Conservation (phyloP, 2,113 vertebrate genomes). For the Mesocricetus auratus region DNA sequence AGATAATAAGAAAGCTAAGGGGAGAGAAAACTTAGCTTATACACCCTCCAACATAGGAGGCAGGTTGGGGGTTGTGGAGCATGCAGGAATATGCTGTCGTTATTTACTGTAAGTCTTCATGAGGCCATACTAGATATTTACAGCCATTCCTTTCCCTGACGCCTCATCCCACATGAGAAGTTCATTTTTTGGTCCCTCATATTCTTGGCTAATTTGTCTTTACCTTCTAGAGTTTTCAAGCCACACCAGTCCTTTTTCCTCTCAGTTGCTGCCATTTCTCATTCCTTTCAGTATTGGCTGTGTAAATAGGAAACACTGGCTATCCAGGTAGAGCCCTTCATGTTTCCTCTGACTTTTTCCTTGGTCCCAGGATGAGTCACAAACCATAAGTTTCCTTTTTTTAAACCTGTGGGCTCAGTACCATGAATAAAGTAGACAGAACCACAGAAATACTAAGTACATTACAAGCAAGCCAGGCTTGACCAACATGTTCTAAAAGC, state of each 20-base stretch:
- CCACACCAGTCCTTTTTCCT: neutral
- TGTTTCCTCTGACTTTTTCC: neutral
- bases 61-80: neutral
- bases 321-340: neutral
- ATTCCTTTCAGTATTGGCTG: neutral
- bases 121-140: neutral
- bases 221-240: neutral
- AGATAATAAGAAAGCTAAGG: neutral
- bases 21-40: neutral
- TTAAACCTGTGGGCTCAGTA: neutral
- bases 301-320: neutral
- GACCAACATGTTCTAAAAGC: neutral
- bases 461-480: neutral
- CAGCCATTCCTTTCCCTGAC: neutral
- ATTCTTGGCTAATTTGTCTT: neutral
- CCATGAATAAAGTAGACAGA: neutral
- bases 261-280: neutral
- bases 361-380: neutral
- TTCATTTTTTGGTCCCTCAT: neutral
- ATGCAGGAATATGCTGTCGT: too few relatives aligned
- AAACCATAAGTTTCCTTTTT: neutral
- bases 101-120: neutral
- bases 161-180: too few relatives aligned
- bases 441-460: neutral
- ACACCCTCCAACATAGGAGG: neutral